A percentile compares a stretch with the other conserved stretches of the same genome.
phyloP scores from a whole-genome alignment of 2,888 invertebrate genomes.

The Philereme vetulata region DNA sequence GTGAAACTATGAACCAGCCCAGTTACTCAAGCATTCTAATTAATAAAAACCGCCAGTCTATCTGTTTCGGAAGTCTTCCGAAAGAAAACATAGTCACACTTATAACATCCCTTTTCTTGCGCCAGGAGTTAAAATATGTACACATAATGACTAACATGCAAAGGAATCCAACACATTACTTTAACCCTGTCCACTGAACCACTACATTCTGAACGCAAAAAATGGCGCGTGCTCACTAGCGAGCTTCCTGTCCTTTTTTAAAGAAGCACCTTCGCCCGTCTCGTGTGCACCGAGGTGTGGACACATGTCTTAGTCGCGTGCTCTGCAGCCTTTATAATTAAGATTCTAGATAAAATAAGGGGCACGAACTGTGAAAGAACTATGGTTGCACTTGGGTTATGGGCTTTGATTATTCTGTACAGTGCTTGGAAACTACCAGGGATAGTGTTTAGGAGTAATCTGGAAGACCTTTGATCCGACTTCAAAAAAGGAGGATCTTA shows the following conservation, averaged over 20 bases:
- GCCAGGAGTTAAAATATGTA: too few species aligned
- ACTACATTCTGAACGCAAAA: constrained; percentile 42
- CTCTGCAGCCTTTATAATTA: constrained; percentile 33
- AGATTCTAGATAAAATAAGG: constrained; percentile 19
- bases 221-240: constrained; percentile 59
- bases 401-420: not conserved
- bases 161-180: constrained; percentile 23
- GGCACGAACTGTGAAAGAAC: constrained; percentile 7
- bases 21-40: too few species aligned
- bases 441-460: too few species aligned
- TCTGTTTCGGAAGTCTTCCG: too few species aligned
- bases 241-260: constrained; percentile 58
- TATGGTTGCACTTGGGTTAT: not conserved
- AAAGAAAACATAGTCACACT: too few species aligned
- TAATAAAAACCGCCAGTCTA: too few species aligned
- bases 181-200: constrained; percentile 24
- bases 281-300: constrained; percentile 52
- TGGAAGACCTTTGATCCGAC: too few species aligned
- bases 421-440: too few species aligned
- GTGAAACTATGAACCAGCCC: too few species aligned
- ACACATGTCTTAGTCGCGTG: constrained; percentile 62
- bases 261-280: constrained; percentile 51
- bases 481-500: too few species aligned
- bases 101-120: too few species aligned
- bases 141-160: constrained; percentile 9